phyloP scores from a whole-genome alignment of 2,888 invertebrate species.

The Aphodius granarius region DNA sequence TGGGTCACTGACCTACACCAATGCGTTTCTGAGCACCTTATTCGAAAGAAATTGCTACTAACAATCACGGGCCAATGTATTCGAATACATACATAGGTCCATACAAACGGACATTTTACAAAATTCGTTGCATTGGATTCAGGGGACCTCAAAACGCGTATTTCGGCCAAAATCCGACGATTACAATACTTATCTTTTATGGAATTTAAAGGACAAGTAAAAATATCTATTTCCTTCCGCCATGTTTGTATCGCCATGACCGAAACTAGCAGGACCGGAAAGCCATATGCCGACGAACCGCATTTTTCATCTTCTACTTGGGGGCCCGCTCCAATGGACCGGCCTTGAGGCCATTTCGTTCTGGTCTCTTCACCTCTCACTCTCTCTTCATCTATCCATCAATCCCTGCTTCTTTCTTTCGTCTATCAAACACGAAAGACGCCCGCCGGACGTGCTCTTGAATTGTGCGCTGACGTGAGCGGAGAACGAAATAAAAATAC shows the following conservation, averaged over 20 bases:
- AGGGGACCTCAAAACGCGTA: too few relatives aligned
- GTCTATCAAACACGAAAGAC: neutral
- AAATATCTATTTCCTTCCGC: too few relatives aligned
- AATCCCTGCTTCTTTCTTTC: neutral
- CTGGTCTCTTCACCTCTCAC: neutral
- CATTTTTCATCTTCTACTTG: neutral
- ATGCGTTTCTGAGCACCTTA: conserved; percentile 32
- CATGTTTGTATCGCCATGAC: neutral
- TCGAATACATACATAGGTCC: too few relatives aligned
- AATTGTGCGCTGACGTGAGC: neutral
- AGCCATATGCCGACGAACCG: neutral
- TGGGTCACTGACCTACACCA: conserved; percentile 38
- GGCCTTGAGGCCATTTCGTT: neutral
- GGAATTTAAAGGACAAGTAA: neutral
- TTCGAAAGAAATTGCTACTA: conserved; percentile 29
- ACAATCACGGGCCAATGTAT: too few relatives aligned
- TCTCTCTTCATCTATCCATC: neutral
- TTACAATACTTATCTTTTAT: too few relatives aligned
- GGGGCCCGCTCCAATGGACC: neutral
- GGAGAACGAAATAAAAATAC: neutral
- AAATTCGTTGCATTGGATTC: neutral
- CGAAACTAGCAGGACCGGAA: neutral
- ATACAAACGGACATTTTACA: neutral
- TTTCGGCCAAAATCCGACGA: neutral
- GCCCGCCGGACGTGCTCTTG: neutral